Conservation (phyloP, 2,113 vertebrate genomes). For the Pterophyllum scalare region DNA sequence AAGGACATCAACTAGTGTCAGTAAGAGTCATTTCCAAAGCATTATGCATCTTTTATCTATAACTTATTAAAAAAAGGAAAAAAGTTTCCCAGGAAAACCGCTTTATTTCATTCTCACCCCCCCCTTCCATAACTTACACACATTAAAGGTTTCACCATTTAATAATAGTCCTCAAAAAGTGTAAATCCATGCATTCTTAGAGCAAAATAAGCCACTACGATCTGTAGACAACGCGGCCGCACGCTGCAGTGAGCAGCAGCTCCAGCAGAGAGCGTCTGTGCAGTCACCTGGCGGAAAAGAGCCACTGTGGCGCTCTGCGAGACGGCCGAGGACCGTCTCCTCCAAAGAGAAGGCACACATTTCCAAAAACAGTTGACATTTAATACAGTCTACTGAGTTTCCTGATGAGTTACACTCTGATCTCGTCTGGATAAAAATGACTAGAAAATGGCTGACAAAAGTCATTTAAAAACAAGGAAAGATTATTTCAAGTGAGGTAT, state of each 20-base stretch:
- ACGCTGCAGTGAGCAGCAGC: slow-evolving; percentile 47
- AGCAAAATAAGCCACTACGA: slow-evolving; percentile 74
- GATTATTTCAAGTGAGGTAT: slow-evolving; percentile 73
- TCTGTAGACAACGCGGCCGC: slow-evolving; percentile 54
- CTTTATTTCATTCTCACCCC: slow-evolving; percentile 62
- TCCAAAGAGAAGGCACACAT: slow-evolving; percentile 78
- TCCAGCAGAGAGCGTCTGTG: slow-evolving; percentile 57
- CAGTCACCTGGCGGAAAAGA: slow-evolving; percentile 56
- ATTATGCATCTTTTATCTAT: neutral
- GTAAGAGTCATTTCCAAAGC: too few relatives aligned
- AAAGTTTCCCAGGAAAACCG: slow-evolving; percentile 26
- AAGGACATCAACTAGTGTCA: too few relatives aligned
- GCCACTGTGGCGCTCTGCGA: slow-evolving; percentile 45
- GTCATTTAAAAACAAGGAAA: slow-evolving; percentile 57
- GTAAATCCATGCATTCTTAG: slow-evolving; percentile 62
- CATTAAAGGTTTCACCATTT: slow-evolving; percentile 59
- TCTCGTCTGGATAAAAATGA: slow-evolving; percentile 69
- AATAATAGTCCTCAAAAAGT: slow-evolving; percentile 59
- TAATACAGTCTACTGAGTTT: slow-evolving; percentile 68
- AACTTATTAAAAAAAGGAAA: neutral
- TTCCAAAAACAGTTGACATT: slow-evolving; percentile 75
- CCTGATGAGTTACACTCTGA: slow-evolving; percentile 67
- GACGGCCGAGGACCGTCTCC: slow-evolving; percentile 54
- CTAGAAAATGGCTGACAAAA: slow-evolving; percentile 71
- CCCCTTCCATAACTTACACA: slow-evolving; percentile 32